Conservation (phyloP, 2,888 invertebrate genomes). For the Synanthedon andrenaeformis region DNA sequence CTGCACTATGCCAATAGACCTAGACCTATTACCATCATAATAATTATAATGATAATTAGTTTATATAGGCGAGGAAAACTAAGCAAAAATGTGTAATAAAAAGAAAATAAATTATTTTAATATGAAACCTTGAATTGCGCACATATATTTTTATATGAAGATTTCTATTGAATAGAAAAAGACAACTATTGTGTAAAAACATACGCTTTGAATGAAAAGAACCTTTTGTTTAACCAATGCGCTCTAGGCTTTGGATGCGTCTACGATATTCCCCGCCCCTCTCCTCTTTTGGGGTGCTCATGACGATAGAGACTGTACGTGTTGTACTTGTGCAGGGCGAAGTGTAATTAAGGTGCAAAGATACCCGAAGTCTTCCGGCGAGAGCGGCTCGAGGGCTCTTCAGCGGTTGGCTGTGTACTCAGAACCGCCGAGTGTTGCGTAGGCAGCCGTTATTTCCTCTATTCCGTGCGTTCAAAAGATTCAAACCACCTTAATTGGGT, state of each 20-base stretch:
- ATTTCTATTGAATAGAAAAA: too few relatives aligned
- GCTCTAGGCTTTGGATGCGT: neutral
- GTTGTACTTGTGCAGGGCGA: slow-evolving; percentile 44
- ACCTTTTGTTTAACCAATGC: neutral
- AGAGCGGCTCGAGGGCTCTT: slow-evolving; percentile 49
- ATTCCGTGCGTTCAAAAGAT: slow-evolving; percentile 54
- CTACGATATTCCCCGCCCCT: neutral
- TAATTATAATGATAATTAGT: too few relatives aligned
- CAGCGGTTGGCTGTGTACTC: slow-evolving; percentile 53
- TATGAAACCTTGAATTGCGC: too few relatives aligned
- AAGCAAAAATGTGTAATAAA: too few relatives aligned
- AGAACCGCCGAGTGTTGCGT: slow-evolving; percentile 57
- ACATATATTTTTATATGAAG: too few relatives aligned
- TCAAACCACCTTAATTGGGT: slow-evolving; percentile 57
- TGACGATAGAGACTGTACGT: slow-evolving; percentile 46
- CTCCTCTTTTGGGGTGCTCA: slow-evolving; percentile 8
- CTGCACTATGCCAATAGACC: too few relatives aligned
- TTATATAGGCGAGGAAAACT: too few relatives aligned
- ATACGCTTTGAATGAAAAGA: neutral
- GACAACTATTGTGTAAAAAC: too few relatives aligned
- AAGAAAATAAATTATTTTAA: too few relatives aligned
- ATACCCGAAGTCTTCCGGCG: slow-evolving; percentile 59
- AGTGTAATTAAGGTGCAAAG: slow-evolving; percentile 69
- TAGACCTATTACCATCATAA: too few relatives aligned
- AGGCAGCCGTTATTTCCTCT: slow-evolving; percentile 39